Evolutionary conservation across 2,797 vertebrate species (phyloP).

Genomic region (Triplophysa bombifrons): DNA sequence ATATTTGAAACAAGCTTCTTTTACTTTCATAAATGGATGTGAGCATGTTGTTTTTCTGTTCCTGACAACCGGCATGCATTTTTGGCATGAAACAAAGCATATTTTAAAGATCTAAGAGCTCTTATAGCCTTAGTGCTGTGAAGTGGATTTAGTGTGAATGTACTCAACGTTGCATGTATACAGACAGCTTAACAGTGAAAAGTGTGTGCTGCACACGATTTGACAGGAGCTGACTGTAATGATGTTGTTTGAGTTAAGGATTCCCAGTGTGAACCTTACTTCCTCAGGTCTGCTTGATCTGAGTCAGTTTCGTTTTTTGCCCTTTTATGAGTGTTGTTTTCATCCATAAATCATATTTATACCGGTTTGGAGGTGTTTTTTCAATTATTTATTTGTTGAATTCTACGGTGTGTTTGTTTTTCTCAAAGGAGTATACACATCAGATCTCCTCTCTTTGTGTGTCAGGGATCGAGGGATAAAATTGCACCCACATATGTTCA

Average conservation of each 20-base stretch:
- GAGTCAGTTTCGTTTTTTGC: background rate
- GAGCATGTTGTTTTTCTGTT: slow-evolving; percentile 12
- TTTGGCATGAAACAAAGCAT: slow-evolving; percentile 2
- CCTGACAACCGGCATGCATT: slow-evolving; percentile 1
- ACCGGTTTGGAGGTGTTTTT: slow-evolving; percentile 22
- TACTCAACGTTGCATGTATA: slow-evolving; percentile 12
- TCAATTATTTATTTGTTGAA: slow-evolving; percentile 47
- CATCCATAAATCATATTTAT: slow-evolving; percentile 34
- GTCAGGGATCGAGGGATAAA: slow-evolving; percentile 5
- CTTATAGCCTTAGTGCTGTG: slow-evolving; percentile 9
- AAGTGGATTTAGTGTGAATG: slow-evolving; percentile 13
- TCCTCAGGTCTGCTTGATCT: too few species aligned
- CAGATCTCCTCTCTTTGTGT: background rate
- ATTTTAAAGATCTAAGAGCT: slow-evolving; percentile 1
- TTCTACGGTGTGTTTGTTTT: slow-evolving; percentile 18
- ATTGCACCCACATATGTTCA: background rate
- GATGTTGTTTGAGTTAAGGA: background rate
- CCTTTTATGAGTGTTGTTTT: background rate
- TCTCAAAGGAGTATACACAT: background rate
- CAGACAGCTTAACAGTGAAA: background rate
- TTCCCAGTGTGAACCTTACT: background rate
- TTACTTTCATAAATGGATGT: slow-evolving; percentile 6
- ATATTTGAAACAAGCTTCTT: background rate
- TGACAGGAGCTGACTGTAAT: background rate
- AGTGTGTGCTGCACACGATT: background rate